Conservation (phyloP, 2,888 invertebrate genomes). For the Deroplatys truncata region DNA sequence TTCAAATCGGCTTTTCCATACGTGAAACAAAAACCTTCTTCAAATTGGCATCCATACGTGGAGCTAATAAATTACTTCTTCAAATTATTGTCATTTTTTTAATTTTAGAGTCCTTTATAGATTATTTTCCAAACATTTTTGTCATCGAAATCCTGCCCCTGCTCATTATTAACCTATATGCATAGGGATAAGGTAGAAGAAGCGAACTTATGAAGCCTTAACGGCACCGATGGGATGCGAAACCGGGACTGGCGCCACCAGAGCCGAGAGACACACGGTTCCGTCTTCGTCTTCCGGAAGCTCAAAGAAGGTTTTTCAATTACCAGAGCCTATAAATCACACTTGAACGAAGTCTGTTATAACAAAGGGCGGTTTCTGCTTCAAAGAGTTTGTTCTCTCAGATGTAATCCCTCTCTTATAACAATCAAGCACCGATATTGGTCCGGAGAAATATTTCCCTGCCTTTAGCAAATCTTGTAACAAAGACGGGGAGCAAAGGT, state of each 20-base stretch:
- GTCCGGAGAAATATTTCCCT: neutral
- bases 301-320: neutral
- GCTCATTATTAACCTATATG: no score
- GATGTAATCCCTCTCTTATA: no score
- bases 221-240: neutral
- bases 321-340: neutral
- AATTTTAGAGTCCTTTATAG: no score
- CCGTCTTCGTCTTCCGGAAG: neutral
- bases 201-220: no score
- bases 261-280: neutral
- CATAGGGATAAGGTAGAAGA: no score
- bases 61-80: no score
- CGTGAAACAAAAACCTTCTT: no score
- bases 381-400: neutral
- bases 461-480: neutral
- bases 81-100: no score
- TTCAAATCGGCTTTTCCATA: no score
- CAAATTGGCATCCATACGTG: no score
- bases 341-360: neutral
- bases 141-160: no score
- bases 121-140: no score
- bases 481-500: neutral
- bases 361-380: neutral
- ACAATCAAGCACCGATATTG: neutral
- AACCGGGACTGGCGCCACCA: neutral